A percentile compares a stretch with the other conserved stretches of the same genome.
Evolutionary conservation across 2,888 invertebrate genomes (phyloP).

Genomic region (Drosophila suboccidentalis): DNA sequence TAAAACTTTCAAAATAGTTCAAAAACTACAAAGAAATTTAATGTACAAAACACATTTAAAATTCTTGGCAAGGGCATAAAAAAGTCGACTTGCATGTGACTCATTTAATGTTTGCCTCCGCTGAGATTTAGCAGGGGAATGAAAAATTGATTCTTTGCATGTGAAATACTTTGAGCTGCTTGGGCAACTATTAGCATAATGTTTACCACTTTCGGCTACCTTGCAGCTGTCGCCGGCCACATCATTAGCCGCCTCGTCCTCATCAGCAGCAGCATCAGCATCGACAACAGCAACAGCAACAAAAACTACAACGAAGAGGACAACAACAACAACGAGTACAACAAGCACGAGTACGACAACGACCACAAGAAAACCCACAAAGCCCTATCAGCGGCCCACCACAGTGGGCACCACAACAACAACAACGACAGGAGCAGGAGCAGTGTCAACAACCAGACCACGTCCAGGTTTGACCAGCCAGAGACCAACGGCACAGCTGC

Average conservation of each 20-base stretch:
- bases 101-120: conserved; percentile 26
- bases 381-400: conserved; percentile 73
- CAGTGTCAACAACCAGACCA: conserved; percentile 54
- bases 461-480: conserved; percentile 31
- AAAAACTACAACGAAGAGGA: conserved; percentile 61
- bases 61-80: conserved; percentile 26
- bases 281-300: conserved; percentile 68
- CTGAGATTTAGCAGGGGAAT: conserved; percentile 74
- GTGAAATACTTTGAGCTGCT: conserved; percentile 66
- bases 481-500: conserved; percentile 47
- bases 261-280: conserved; percentile 57
- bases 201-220: conserved; percentile 72
- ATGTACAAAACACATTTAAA: not conserved
- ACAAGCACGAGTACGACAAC: conserved; percentile 56
- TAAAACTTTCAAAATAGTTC: no score
- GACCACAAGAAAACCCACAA: conserved; percentile 58
- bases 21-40: not conserved
- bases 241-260: conserved; percentile 78
- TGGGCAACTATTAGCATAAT: conserved; percentile 77
- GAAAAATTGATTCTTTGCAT: conserved; percentile 84
- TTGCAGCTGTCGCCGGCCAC: conserved; percentile 78
- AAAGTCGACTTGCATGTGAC: not conserved
- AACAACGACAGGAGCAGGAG: conserved; percentile 62
- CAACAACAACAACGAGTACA: conserved; percentile 60
- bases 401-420: conserved; percentile 54